phyloP scores from a whole-genome alignment of 30 jellyfish, hydroid and myxozoan genomes.

The Pelagia noctiluca region DNA sequence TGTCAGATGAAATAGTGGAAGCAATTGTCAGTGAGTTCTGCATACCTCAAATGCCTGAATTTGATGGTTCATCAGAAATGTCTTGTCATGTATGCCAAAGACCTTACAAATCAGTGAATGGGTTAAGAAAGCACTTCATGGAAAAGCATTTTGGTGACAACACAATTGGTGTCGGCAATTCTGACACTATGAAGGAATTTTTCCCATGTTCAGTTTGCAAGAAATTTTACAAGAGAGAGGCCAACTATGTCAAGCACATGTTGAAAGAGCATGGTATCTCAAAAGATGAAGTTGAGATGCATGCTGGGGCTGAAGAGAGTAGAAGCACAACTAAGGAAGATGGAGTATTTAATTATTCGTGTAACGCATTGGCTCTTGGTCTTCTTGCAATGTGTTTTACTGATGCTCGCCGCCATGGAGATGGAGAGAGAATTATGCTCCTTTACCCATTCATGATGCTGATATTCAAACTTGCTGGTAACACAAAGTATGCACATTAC shows the following conservation, averaged over 20 bases:
- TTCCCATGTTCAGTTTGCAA: slow-evolving; percentile 10
- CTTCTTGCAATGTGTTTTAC: slow-evolving; percentile 25
- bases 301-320: slow-evolving; percentile 10
- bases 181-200: slow-evolving; percentile 25
- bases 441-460: slow-evolving; percentile 44
- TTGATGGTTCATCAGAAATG: slow-evolving; percentile 25
- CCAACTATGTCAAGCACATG: slow-evolving; percentile 43
- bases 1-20: slow-evolving; percentile 24
- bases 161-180: slow-evolving; percentile 18
- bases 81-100: slow-evolving; percentile 17
- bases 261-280: slow-evolving; percentile 28
- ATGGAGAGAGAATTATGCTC: slow-evolving; percentile 34
- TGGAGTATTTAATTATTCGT: slow-evolving; percentile 34
- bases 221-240: slow-evolving; percentile 37
- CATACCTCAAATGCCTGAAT: slow-evolving; percentile 31
- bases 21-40: slow-evolving; percentile 19
- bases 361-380: slow-evolving; percentile 50
- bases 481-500: slow-evolving; percentile 1
- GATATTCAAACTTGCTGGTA: slow-evolving; percentile 11
- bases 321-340: slow-evolving; percentile 28
- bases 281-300: slow-evolving; percentile 20
- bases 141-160: slow-evolving; percentile 33
- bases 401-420: slow-evolving; percentile 45
- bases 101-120: slow-evolving; percentile 7
- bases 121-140: slow-evolving; percentile 13